Percentiles rank a stretch among this genome's conserved stretches.
phyloP scores from a whole-genome alignment of 2,797 vertebrate genomes.

The Melanotaenia parkinsoni region DNA sequence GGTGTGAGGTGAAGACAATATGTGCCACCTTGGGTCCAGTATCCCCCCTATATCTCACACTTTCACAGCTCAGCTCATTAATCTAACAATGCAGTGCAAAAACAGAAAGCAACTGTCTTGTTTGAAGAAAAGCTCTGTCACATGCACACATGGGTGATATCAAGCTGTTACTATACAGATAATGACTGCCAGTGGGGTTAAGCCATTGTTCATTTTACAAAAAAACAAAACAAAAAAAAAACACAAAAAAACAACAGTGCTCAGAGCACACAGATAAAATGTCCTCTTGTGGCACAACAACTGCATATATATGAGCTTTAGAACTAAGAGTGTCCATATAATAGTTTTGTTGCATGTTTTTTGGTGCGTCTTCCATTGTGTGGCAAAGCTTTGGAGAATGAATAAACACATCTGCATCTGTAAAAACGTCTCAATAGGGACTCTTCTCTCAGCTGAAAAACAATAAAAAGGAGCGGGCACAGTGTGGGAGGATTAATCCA shows the following conservation, averaged over 20 bases:
- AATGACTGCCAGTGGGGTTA: conserved; percentile 1
- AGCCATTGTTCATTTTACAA: conserved; percentile 22
- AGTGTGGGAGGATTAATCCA: conserved; percentile 58
- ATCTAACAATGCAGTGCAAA: neutral
- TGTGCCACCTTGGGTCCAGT: neutral
- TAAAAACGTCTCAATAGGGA: conserved; percentile 35
- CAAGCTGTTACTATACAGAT: conserved; percentile 9
- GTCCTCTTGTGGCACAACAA: neutral
- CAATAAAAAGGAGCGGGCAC: conserved; percentile 46
- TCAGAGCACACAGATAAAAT: neutral
- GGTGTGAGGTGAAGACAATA: neutral
- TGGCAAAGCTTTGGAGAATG: conserved; percentile 47
- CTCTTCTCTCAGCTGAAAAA: conserved; percentile 38
- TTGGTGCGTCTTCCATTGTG: conserved; percentile 29
- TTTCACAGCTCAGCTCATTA: conserved; percentile 31
- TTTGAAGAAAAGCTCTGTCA: conserved; percentile 3
- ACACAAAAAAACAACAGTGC: neutral
- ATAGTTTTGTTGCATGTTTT: conserved; percentile 17
- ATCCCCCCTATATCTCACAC: neutral
- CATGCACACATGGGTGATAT: conserved; percentile 1
- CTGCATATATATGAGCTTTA: neutral
- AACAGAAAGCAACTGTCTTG: neutral
- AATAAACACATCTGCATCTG: conserved; percentile 57
- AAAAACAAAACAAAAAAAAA: conserved; percentile 2
- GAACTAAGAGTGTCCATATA: neutral